These are phyloP conservation scores for Oopsacas minuta DNA, from an alignment of 37 sponge, comb jelly and placozoan genomes.

Conservation along the genomic window DNA sequence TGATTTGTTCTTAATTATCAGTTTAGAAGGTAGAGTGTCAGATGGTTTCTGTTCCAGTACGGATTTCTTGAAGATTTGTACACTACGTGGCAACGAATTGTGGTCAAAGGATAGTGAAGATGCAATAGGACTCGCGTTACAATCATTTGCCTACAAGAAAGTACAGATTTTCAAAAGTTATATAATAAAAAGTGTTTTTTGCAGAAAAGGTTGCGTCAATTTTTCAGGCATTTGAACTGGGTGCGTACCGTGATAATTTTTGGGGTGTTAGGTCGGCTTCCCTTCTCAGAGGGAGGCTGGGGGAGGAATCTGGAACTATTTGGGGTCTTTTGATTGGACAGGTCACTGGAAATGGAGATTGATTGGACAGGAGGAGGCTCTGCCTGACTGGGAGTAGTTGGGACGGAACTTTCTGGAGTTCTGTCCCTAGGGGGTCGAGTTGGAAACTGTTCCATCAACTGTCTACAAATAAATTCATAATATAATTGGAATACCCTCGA, in stretches of 20 bases:
- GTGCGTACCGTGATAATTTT: neutral
- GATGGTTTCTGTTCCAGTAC: neutral
- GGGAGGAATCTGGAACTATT: too few species aligned
- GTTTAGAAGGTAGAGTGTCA: neutral
- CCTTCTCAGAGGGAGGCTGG: neutral
- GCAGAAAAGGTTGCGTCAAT: too few species aligned
- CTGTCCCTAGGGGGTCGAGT: neutral
- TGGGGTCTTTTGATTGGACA: too few species aligned
- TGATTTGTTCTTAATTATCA: neutral
- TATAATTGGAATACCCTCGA: too few species aligned
- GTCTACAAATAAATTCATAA: neutral
- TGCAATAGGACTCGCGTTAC: neutral
- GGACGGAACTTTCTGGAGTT: neutral
- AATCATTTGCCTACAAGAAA: too few species aligned
- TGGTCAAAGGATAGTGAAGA: neutral
- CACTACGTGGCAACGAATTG: neutral
- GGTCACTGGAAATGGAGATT: too few species aligned
- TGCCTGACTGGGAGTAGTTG: neutral
- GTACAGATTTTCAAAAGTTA: too few species aligned
- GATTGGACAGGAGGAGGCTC: too few species aligned
- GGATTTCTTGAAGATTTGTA: slow-evolving; percentile 6
- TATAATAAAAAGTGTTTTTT: too few species aligned
- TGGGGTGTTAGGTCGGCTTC: neutral
- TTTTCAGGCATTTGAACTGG: neutral
- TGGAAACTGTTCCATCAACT: slow-evolving; percentile 11